Conservation (phyloP, 2,797 vertebrate genomes). For the Helicolenus hilgendorfi region DNA sequence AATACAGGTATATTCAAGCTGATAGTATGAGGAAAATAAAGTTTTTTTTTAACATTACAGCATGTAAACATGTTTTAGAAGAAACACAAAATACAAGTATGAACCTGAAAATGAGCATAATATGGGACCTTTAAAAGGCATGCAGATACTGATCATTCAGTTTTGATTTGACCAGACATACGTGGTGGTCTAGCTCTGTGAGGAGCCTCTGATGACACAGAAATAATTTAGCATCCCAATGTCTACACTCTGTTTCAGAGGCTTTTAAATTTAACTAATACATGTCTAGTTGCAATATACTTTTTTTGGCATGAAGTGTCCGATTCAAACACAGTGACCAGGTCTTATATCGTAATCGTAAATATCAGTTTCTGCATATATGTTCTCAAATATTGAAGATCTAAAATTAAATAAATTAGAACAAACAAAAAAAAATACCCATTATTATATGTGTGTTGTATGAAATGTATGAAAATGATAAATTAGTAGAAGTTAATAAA, state of each 20-base stretch:
- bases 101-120: rapidly evolving
- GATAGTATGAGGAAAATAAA: too few relatives aligned
- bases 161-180: not conserved
- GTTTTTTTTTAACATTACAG: too few relatives aligned
- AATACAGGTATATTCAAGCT: too few relatives aligned
- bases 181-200: not conserved
- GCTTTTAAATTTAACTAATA: not conserved
- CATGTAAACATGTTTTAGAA: too few relatives aligned
- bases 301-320: not conserved
- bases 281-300: not conserved
- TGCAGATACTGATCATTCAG: not conserved
- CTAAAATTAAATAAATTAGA: not conserved
- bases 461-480: not conserved
- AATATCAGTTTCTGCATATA: not conserved
- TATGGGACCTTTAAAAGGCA: not conserved
- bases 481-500: not conserved
- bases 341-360: not conserved
- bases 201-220: not conserved
- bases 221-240: not conserved
- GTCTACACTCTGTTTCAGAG: too few relatives aligned
- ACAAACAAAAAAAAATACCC: not conserved
- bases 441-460: not conserved
- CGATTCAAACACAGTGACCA: not conserved
- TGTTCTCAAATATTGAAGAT: not conserved
- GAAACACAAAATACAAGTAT: too few relatives aligned